Evolutionary conservation across 1,140 invertebrate genomes (phyloP), one percentile per base, ranked within the genome.

Genomic region (Chironomus tepperi): DNA sequence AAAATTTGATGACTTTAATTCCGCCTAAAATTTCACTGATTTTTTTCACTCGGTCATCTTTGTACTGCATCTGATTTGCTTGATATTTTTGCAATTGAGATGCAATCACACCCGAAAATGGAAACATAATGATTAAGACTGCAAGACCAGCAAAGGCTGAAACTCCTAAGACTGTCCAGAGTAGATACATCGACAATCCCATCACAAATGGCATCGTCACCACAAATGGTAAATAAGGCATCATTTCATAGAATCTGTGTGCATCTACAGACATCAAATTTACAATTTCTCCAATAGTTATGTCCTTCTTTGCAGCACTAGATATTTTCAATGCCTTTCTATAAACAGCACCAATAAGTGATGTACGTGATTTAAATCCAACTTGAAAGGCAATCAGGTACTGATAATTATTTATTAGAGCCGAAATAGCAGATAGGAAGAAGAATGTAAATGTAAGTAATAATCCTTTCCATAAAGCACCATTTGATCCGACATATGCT

Each of bases 271-370:
- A 15, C 65, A 70, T 70, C 6, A 70, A 19, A 19, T 70, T 70
- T 19, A 70, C 65, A 70, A 70, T 70, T 70, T 70, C n/a, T 70
- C 65, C 65, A 19, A 70, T 24, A 0, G 65, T 70, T 70, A 16
- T 19, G 6, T 70, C 18, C 10, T 24, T 70, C 42, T 73, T 73
- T 10, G 91, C 88, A 1, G 86, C 83, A 78, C 90, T 92, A 0
- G 91, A 93, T 82, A 93, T 87, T 74, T 86, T 81, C 42, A 93
- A 81, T 2, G 90, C 88, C 84, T 98, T 98, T 79, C 89, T 86
- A 82, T 98, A 98, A 77, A 98, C 92, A 70, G 94, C 88, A 75
- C 93, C 91, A 3, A 95, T 94, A 34, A 98, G 84, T 1, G 93
- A 90, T 0, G 95, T 95, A 76, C 95, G 85, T 76, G 98, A 89